These are phyloP conservation scores for Myotis brandtii DNA, from an alignment of 2,113 vertebrate species.

Conservation along the genomic window DNA sequence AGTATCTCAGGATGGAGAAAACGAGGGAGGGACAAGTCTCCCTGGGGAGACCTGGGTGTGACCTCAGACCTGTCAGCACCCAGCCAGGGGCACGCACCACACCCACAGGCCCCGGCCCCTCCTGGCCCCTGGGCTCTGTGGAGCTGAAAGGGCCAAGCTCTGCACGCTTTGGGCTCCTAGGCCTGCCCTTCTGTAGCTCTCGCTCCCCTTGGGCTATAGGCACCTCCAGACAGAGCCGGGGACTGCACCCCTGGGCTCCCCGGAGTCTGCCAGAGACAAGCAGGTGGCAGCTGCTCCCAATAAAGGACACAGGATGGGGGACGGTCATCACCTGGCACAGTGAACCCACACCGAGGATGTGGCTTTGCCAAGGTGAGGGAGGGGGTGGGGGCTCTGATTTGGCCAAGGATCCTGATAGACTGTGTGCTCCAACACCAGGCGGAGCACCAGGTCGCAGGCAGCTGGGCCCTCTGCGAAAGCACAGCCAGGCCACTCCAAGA, in stretches of 20 bases:
- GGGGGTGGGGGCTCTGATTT: rapidly evolving
- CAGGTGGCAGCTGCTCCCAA: not conserved
- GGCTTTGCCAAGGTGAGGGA: not conserved
- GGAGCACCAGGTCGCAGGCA: not conserved
- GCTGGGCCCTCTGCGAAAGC: not conserved
- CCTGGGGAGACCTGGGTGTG: not conserved
- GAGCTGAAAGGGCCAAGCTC: not conserved
- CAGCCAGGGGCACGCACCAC: not conserved
- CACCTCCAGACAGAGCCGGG: not conserved
- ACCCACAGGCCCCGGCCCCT: not conserved
- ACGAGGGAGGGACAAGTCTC: not conserved
- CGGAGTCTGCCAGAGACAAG: not conserved
- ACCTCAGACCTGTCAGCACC: rapidly evolving
- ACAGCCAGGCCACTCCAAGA: rapidly evolving
- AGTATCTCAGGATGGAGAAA: rapidly evolving
- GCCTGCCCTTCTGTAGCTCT: not conserved
- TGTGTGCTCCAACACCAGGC: rapidly evolving
- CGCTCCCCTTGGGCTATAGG: not conserved
- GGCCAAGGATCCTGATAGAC: not conserved
- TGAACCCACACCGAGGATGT: not conserved
- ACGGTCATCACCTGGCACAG: not conserved
- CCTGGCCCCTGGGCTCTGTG: not conserved
- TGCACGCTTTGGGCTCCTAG: not conserved
- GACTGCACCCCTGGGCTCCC: not conserved
- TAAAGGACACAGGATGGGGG: not conserved